phyloP scores from a whole-genome alignment of 1,140 invertebrate species.

The Neodiprion virginianus region DNA sequence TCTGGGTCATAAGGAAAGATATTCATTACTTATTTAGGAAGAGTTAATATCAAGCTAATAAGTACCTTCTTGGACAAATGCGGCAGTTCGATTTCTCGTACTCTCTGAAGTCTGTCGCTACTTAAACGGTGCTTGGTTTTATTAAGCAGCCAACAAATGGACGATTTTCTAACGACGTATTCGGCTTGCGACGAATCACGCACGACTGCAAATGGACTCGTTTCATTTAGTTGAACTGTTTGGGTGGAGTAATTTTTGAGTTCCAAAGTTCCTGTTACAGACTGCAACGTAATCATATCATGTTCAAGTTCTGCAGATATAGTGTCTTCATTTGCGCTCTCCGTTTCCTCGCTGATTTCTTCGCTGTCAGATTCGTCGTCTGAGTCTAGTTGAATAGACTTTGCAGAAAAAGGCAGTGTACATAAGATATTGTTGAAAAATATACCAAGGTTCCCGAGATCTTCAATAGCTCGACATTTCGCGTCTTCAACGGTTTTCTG shows the following conservation, averaged over 20 bases:
- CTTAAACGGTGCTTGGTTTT: conserved; percentile 12
- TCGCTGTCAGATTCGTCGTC: not conserved
- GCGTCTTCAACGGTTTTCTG: not conserved
- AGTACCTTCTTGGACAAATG: not conserved
- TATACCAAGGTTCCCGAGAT: not conserved
- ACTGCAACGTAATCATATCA: conserved; percentile 13
- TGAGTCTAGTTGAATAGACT: not conserved
- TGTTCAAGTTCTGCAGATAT: conserved; percentile 8
- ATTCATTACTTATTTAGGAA: too few species aligned
- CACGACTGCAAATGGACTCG: conserved; percentile 15
- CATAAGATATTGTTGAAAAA: not conserved
- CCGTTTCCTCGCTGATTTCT: not conserved
- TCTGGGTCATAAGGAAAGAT: too few species aligned
- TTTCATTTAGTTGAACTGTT: not conserved
- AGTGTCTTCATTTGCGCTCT: not conserved
- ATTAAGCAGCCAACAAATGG: conserved; percentile 26
- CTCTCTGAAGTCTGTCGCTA: conserved; percentile 22
- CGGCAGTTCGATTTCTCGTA: conserved; percentile 18
- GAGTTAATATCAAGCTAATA: too few species aligned
- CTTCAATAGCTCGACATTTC: not conserved
- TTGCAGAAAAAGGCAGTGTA: not conserved
- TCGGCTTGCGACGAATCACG: conserved; percentile 17
- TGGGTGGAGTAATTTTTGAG: conserved; percentile 11
- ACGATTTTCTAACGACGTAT: conserved; percentile 24
- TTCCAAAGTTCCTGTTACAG: conserved; percentile 20